phyloP scores from a whole-genome alignment of 2,888 invertebrate genomes.

The Craniophora ligustri region DNA sequence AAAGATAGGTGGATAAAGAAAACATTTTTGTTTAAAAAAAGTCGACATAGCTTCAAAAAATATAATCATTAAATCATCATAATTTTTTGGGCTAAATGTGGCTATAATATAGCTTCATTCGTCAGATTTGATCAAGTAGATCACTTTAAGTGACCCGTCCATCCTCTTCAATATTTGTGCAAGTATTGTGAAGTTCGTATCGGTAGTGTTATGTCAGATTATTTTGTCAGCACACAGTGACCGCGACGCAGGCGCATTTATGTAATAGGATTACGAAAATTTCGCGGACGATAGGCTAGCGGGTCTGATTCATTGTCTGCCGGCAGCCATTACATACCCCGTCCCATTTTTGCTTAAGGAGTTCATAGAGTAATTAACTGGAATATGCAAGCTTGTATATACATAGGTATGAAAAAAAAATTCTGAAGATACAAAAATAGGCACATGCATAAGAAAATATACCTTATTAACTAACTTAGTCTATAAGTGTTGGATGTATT shows the following conservation, averaged over 20 bases:
- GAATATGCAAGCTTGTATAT: not conserved
- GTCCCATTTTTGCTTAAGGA: constrained; percentile 37
- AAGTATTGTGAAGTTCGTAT: constrained; percentile 27
- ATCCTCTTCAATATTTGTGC: constrained; percentile 10
- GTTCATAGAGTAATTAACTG: constrained; percentile 27
- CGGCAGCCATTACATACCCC: constrained; percentile 30
- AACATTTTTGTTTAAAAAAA: no score
- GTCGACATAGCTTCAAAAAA: no score
- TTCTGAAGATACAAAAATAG: no score
- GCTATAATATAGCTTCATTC: no score
- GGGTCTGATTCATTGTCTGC: constrained; percentile 39
- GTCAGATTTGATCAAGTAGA: no score
- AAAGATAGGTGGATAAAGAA: no score
- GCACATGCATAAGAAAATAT: no score
- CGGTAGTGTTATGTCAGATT: constrained; percentile 45
- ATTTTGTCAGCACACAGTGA: constrained; percentile 52
- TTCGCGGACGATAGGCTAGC: constrained; percentile 32
- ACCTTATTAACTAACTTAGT: no score
- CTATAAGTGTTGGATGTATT: no score
- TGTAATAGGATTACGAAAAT: constrained; percentile 58
- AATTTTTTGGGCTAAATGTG: no score
- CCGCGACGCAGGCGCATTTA: constrained; percentile 34
- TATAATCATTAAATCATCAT: no score
- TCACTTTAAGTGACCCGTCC: not conserved
- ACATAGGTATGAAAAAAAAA: no score